Base-by-base conservation (phyloP, 2,113 vertebrate species). In the Baryphthengus martii region DNA sequence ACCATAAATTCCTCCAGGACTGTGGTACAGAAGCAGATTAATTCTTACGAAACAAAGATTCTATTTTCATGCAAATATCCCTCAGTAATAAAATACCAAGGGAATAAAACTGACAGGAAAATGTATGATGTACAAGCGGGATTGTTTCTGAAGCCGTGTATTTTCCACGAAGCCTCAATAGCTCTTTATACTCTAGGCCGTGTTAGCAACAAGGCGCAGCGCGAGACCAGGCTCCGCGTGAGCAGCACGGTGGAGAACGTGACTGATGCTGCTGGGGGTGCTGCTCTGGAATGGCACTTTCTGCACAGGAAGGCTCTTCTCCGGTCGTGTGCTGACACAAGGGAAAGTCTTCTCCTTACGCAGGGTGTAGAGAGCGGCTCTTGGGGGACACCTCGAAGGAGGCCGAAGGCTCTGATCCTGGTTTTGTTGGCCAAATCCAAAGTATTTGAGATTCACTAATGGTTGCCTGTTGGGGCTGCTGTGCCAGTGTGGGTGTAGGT, bases 11-110 rank as follows among this genome's bases (percentile, higher is more conserved):
- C 97, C 97, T 96, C 84, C 92, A 81, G 95, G 97, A 96, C 76
- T 0, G 0, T 4, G 35, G 10, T 83, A 89, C 79, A 53, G 96
- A 37, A 87, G 87, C 93, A 95, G 92, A 96, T 97, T 94, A 96
- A 94, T 96, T 95, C 96, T 96, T 93, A 89, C 23, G 90, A 97
- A 97, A 96, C 93, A 96, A 96, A 97, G 93, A 96, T 97, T 89
- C 96, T 95, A 97, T 97, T 97, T 95, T 97, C 95, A 97, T 97
- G 97, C 95, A 97, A 97, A 97, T 97, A 87, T 93, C 93, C 89
- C 89, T 94, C 94, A 49, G 83, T 96, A 97, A 97, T 96, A 93
- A 94, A 97, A 94, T 52, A 91, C 89, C 94, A 55, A 74, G 96
- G 96, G 97, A 94, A 96, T 95, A 94, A 77, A 96, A 94, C 82